These are phyloP conservation scores for Knipowitschia caucasica DNA, from an alignment of 2,797 vertebrate genomes.

Conservation along the genomic window DNA sequence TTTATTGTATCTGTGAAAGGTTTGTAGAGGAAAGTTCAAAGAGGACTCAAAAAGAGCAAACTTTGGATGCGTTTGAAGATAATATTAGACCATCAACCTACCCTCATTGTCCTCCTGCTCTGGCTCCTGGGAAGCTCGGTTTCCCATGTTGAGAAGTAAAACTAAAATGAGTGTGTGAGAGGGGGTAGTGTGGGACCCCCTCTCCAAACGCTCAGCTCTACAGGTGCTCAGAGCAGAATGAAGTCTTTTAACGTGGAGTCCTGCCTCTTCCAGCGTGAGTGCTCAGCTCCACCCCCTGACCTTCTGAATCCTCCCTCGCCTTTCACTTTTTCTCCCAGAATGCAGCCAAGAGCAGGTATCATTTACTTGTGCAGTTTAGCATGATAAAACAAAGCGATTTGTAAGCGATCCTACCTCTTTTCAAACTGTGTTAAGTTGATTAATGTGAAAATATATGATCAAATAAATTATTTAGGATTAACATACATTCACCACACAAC, in stretches of 20 bases:
- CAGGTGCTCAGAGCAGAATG: conserved; percentile 61
- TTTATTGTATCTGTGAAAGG: conserved; percentile 30
- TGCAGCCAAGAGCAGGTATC: not conserved
- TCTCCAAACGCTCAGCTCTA: conserved; percentile 48
- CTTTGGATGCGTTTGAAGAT: not conserved
- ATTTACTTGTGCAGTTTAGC: not conserved
- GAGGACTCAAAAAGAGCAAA: conserved; percentile 5
- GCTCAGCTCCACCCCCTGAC: conserved; percentile 62
- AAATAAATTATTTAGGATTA: too few species aligned
- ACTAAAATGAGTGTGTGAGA: conserved; percentile 22
- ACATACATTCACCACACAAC: too few species aligned
- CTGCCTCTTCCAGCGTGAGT: conserved; percentile 48
- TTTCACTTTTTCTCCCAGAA: conserved; percentile 33
- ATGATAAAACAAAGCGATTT: too few species aligned
- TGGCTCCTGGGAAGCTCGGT: conserved; percentile 59
- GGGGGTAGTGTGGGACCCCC: conserved; percentile 45
- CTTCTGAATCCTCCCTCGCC: conserved; percentile 51
- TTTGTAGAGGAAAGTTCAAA: not conserved
- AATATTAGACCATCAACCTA: conserved; percentile 47
- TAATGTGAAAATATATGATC: too few species aligned
- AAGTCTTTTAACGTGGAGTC: conserved; percentile 47
- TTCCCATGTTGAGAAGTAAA: conserved; percentile 67
- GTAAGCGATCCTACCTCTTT: too few species aligned
- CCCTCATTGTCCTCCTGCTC: conserved; percentile 64
- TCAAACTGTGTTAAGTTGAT: too few species aligned